Evolutionary conservation across 2,113 vertebrate species (phyloP), one percentile per base, ranked within the genome.

Genomic region (Cromileptes altivelis): DNA sequence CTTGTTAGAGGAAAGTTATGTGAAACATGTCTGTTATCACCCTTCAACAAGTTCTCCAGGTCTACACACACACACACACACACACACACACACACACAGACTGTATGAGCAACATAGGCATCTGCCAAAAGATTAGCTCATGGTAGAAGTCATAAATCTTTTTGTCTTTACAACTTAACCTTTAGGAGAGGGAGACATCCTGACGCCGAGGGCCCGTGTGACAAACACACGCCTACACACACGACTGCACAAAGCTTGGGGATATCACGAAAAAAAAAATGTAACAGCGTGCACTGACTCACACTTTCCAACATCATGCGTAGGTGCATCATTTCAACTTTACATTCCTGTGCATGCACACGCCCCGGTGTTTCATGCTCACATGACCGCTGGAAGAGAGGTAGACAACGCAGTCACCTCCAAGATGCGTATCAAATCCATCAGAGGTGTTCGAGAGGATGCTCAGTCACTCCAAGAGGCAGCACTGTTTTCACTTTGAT

Each of bases 131-230:
- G 83, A 85, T 78, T 87, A 84, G 88, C 82, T 94, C 91, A 89
- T 76, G 70, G 27, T 69, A 80, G 23, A 71, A 79, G 87, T 89
- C 89, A 77, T 92, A 92, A 95, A 95, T 95, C 92, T 93, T 55
- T 90, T 70, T 52, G 73, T 86, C 82, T 87, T 88, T 89, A 89
- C 88, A 91, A 68, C 88, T 81, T 85, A 84, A 94, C 89, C 91
- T 93, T 92, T 87, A 74, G 70, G 89, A 91, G 65, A 92, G 23
- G 61, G 92, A 95, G 94, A 96, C 95, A 93, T 80, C 19, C 75
- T 91, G 95, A 95, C 94, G 94, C 94, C 95, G 21, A 61, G 74
- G 61, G 75, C 15, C 52, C 13, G 40, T 74, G 88, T 91, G 90
- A 88, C 90, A 91, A 91, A 93, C 37, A 65, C 85, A 85, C 88